phyloP scores from a whole-genome alignment of 1,140 invertebrate species.

The Anagrus nilaparvatae region DNA sequence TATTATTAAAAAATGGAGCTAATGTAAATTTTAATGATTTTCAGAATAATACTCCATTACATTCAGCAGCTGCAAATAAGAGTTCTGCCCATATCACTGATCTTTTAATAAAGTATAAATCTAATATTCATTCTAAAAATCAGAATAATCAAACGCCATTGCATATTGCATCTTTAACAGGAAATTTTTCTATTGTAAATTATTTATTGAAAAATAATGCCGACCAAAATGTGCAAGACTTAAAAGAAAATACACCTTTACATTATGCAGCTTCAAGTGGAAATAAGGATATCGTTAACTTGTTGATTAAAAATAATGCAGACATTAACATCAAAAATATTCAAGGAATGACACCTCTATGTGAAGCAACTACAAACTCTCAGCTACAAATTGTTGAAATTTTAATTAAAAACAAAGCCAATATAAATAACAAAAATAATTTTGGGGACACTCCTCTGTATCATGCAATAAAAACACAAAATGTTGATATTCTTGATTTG shows the following conservation, averaged over 20 bases:
- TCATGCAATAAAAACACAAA: background rate
- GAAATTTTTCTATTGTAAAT: slow-evolving; percentile 8
- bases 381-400: slow-evolving; percentile 33
- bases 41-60: slow-evolving; percentile 13
- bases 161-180: slow-evolving; percentile 6
- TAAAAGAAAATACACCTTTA: slow-evolving; percentile 11
- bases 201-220: slow-evolving; percentile 11
- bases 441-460: background rate
- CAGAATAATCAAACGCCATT: slow-evolving; percentile 42
- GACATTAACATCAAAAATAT: slow-evolving; percentile 28
- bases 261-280: slow-evolving; percentile 16
- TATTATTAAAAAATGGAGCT: slow-evolving; percentile 3
- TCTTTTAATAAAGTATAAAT: slow-evolving; percentile 16
- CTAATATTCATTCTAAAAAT: slow-evolving; percentile 6
- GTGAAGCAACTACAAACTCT: slow-evolving; percentile 42
- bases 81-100: slow-evolving; percentile 16
- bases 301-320: slow-evolving; percentile 16
- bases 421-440: slow-evolving; percentile 12
- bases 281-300: slow-evolving; percentile 15
- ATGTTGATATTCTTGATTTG: background rate
- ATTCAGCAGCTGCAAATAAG: slow-evolving; percentile 15
- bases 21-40: slow-evolving; percentile 36
- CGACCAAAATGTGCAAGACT: slow-evolving; percentile 3
- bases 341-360: slow-evolving; percentile 38
- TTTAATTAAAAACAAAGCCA: slow-evolving; percentile 17